A percentile compares a stretch with the other conserved stretches of the same genome.
Evolutionary conservation across 2,888 invertebrate species (phyloP).

Genomic region (Mystacides longicornis): DNA sequence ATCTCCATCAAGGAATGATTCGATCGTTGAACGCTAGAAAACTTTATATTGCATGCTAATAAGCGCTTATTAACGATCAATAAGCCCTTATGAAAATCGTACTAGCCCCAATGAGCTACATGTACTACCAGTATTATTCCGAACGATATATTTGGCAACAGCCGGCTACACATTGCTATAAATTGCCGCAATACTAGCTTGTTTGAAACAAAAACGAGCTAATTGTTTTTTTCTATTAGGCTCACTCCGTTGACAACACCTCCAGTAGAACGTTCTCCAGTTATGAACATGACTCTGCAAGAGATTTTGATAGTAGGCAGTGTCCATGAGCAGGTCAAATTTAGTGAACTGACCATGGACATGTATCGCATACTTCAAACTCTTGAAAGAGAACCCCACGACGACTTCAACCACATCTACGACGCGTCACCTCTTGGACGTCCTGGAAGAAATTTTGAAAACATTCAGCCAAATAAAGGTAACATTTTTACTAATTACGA

Average conservation of each 20-base stretch:
- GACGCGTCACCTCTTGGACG: constrained; percentile 41
- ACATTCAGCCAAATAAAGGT: constrained; percentile 36
- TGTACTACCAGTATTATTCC: too few species aligned
- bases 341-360: constrained; percentile 93
- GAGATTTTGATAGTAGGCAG: constrained; percentile 93
- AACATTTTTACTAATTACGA: constrained; percentile 13
- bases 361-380: constrained; percentile 97
- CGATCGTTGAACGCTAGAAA: too few species aligned
- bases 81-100: too few species aligned
- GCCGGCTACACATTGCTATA: too few species aligned
- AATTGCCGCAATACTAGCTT: too few species aligned
- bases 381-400: constrained; percentile 84
- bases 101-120: too few species aligned
- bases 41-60: too few species aligned
- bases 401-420: constrained; percentile 65
- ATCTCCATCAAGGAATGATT: too few species aligned
- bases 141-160: too few species aligned
- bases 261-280: constrained; percentile 78
- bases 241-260: constrained; percentile 78
- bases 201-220: too few species aligned
- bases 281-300: constrained; percentile 81
- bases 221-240: constrained; percentile 47
- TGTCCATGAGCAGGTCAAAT: constrained; percentile 89
- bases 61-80: too few species aligned
- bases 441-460: constrained; percentile 32